Conservation (phyloP, 2,797 vertebrate genomes). For the Rhinoraja longicauda region DNA sequence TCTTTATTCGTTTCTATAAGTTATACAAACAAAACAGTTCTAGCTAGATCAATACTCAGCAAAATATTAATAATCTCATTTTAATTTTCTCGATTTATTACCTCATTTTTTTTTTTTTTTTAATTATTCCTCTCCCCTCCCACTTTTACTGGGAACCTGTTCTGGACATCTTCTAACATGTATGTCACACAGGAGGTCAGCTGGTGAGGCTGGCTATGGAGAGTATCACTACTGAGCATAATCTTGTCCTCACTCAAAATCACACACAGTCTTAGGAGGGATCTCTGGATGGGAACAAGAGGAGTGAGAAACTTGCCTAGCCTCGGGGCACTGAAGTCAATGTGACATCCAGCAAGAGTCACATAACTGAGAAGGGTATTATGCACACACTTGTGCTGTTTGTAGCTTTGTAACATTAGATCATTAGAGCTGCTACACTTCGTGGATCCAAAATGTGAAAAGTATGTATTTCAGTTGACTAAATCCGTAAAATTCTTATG, state of each 20-base stretch:
- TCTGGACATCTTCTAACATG: background rate
- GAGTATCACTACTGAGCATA: background rate
- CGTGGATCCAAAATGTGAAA: background rate
- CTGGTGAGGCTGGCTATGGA: background rate
- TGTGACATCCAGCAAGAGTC: no score
- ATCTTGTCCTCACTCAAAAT: background rate
- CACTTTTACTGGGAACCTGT: background rate
- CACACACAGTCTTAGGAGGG: background rate
- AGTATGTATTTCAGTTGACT: background rate
- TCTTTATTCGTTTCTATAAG: no score
- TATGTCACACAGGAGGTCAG: background rate
- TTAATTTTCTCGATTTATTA: background rate
- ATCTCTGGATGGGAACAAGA: constrained; percentile 1
- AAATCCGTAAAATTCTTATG: background rate
- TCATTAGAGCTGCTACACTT: background rate
- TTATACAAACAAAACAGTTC: no score
- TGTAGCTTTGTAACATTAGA: background rate
- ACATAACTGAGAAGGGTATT: background rate
- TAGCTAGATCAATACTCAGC: no score
- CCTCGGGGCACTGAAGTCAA: background rate
- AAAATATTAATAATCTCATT: background rate
- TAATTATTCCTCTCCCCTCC: background rate
- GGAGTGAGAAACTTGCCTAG: background rate
- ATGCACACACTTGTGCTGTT: background rate
- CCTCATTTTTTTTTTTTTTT: background rate